phyloP scores from a whole-genome alignment of 1,140 invertebrate genomes.

The Uloborus diversus region DNA sequence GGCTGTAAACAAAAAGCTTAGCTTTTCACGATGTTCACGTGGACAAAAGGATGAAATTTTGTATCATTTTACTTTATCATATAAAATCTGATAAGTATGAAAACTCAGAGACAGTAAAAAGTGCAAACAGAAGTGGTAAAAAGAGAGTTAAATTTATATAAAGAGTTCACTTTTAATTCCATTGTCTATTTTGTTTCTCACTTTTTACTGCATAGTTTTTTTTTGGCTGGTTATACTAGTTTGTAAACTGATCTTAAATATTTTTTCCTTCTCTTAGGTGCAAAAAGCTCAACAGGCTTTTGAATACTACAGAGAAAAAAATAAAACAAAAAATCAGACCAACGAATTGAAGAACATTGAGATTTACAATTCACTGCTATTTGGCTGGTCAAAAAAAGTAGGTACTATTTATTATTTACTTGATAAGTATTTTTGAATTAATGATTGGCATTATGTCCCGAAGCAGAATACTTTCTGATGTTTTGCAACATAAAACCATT shows the following conservation, averaged over 20 bases:
- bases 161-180: not conserved
- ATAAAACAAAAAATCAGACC: slow-evolving; percentile 26
- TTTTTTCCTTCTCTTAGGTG: not conserved
- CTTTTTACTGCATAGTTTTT: not conserved
- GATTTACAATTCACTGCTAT: slow-evolving; percentile 56
- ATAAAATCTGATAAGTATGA: no score
- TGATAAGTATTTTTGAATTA: not conserved
- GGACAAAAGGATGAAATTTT: no score
- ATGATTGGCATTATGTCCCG: not conserved
- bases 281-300: slow-evolving; percentile 52
- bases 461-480: not conserved
- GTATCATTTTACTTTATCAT: no score
- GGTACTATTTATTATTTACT: not conserved
- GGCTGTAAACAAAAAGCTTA: no score
- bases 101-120: not conserved
- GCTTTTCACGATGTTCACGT: no score
- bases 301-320: slow-evolving; percentile 21
- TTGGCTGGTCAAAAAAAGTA: slow-evolving; percentile 60
- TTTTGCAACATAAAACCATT: not conserved
- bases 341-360: slow-evolving; percentile 51
- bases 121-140: not conserved
- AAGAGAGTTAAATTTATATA: not conserved
- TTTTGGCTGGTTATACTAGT: not conserved
- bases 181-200: not conserved
- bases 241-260: not conserved